Evolutionary conservation across 1,140 invertebrate genomes (phyloP), one percentile per base, ranked within the genome.

Genomic region (Cyphomyrmex costatus): DNA sequence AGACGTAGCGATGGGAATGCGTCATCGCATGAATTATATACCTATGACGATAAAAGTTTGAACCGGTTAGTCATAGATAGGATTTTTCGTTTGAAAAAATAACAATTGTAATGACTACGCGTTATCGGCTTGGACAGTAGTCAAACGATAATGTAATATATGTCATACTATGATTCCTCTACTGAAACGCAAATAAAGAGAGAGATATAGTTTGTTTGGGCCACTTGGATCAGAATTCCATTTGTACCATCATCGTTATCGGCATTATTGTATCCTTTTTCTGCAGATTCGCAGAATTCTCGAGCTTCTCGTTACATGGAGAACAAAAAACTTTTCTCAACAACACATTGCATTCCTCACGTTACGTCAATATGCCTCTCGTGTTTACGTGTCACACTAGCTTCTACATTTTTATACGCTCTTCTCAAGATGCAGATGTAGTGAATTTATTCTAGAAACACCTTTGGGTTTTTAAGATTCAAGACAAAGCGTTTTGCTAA

Each of bases 1-100:
- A 73, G 21, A 82, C 65, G 24, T 82, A 73, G 33, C 53, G 36
- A 71, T 14, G 36, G 27, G 53, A 73, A 74, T 83, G 79, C 36
- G 79, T 83, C 79, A 83, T 73, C 36, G 68, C 24, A 24, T 19
- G 21, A 60, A 14, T 16, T 58, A 82, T 4, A 3, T 49, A 16
- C 14, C 3, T 49, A 42, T 19, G 65, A 0, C 14, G 33, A 82
- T 82, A 46, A 74, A 74, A 33, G 10, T 80, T 70, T 16, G 33
- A 27, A 16, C 1, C 1, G 33, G 56, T 80, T 70, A 80, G 49
- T 80, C 78, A 83, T 42, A 21, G 10, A 3, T 0, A 42, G 27
- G 1, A 46, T 14, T 42, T 73, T 61, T 70, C 33, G 30, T 19
- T 56, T 7, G 30, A 1, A 19, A 42, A 36, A 14, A 12, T 56